Conservation (phyloP, 2,113 vertebrate genomes). For the Platysteira castanea region DNA sequence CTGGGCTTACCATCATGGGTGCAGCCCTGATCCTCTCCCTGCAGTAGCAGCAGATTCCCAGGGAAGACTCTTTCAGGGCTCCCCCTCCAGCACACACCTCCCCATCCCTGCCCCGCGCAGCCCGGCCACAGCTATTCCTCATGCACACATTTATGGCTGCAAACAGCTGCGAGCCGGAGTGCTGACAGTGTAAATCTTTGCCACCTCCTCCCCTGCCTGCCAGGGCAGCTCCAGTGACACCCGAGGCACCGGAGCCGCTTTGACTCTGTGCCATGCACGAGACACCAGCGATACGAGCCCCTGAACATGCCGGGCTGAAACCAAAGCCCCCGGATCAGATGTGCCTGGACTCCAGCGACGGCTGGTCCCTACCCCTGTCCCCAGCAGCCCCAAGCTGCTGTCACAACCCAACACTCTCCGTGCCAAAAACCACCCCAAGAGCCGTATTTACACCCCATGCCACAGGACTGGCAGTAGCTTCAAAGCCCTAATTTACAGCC, state of each 20-base stretch:
- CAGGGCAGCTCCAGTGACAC: slow-evolving; percentile 21
- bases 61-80: neutral
- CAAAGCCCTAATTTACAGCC: slow-evolving; percentile 6
- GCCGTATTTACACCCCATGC: neutral
- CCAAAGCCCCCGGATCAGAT: neutral
- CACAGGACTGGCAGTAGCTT: neutral
- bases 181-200: slow-evolving; percentile 30
- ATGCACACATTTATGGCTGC: neutral
- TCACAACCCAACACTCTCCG: fast-evolving
- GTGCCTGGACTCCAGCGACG: fast-evolving
- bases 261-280: slow-evolving; percentile 3
- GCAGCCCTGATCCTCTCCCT: neutral
- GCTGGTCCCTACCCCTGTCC: neutral
- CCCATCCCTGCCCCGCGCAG: neutral
- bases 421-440: neutral
- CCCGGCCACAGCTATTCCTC: neutral
- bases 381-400: neutral
- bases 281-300: neutral
- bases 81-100: neutral
- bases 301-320: neutral
- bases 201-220: slow-evolving; percentile 28
- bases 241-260: neutral
- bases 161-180: neutral
- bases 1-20: fast-evolving
- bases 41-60: neutral